Percentiles rank a stretch among this genome's conserved stretches.
These are phyloP conservation scores for Otolemur crassicaudatus DNA, from an alignment of 2,797 vertebrate species.

Conservation along the genomic window DNA sequence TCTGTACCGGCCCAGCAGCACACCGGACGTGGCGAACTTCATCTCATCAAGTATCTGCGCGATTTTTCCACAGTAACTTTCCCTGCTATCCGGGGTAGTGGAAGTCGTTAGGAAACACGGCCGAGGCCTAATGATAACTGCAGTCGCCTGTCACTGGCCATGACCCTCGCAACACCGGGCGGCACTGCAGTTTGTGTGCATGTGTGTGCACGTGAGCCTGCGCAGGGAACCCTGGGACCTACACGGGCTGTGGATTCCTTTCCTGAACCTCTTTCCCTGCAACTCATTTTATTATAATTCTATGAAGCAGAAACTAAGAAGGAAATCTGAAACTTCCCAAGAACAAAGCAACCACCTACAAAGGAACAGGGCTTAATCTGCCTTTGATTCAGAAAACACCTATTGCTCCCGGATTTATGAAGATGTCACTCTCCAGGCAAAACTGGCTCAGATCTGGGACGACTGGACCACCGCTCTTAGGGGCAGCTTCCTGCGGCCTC, in stretches of 20 bases:
- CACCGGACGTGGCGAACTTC: neutral
- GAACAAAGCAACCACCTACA: slow-evolving; percentile 61
- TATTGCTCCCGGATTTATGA: neutral
- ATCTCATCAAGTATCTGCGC: neutral
- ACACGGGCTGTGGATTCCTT: neutral
- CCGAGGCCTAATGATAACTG: neutral
- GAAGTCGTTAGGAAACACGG: neutral
- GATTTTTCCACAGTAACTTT: neutral
- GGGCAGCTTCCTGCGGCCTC: neutral
- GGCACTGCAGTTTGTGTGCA: no score
- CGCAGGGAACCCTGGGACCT: neutral
- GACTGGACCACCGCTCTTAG: neutral
- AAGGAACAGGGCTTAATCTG: neutral
- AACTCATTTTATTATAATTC: slow-evolving; percentile 49
- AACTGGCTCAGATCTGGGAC: neutral
- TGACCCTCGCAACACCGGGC: neutral
- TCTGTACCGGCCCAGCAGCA: neutral
- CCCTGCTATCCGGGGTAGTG: neutral
- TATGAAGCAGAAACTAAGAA: slow-evolving; percentile 50
- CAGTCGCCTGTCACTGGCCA: neutral
- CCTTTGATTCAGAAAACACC: slow-evolving; percentile 50
- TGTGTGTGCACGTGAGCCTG: rapidly evolving
- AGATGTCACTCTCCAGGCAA: slow-evolving; percentile 1
- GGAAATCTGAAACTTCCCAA: slow-evolving; percentile 59
- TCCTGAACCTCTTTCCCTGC: slow-evolving; percentile 43